A percentile compares a stretch with the other conserved stretches of the same genome.
Evolutionary conservation across 2,888 invertebrate species (phyloP).

Genomic region (Sipunculus nudus): DNA sequence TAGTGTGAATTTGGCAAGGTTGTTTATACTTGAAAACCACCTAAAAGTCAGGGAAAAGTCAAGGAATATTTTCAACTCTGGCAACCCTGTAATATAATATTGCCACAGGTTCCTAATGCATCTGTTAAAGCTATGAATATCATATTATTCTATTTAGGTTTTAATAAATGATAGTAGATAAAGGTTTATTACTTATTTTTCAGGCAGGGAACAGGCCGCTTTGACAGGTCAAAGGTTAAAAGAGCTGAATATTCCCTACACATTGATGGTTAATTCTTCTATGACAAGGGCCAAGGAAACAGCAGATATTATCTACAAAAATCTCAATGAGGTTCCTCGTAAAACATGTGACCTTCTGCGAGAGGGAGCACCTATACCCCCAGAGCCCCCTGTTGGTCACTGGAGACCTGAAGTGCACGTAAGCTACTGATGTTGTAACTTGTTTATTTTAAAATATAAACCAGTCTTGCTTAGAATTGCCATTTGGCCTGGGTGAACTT

Average conservation of each 20-base stretch:
- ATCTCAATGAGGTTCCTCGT: conserved; percentile 69
- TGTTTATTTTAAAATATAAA: neutral
- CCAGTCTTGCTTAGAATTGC: neutral
- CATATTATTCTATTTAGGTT: neutral
- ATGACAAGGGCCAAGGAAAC: conserved; percentile 95
- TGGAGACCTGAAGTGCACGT: conserved; percentile 88
- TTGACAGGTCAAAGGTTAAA: conserved; percentile 82
- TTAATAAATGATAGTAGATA: neutral
- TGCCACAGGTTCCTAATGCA: too few relatives aligned
- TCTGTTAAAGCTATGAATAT: too few relatives aligned
- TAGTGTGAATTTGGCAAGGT: too few relatives aligned
- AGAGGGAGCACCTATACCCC: conserved; percentile 94
- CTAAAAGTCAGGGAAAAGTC: too few relatives aligned
- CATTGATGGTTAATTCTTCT: conserved; percentile 83
- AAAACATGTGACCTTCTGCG: conserved; percentile 76
- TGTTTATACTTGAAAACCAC: too few relatives aligned
- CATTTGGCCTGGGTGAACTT: too few relatives aligned
- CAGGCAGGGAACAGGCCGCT: conserved; percentile 86
- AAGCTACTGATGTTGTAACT: conserved; percentile 45
- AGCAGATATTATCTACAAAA: conserved; percentile 80
- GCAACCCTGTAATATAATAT: too few relatives aligned
- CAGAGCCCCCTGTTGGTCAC: conserved; percentile 87
- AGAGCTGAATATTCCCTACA: conserved; percentile 81
- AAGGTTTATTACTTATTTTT: neutral
- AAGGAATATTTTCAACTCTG: too few relatives aligned